Base-by-base conservation (phyloP, 64 coral and sea anemone genomes). In the Stichodactyla mertensii region DNA sequence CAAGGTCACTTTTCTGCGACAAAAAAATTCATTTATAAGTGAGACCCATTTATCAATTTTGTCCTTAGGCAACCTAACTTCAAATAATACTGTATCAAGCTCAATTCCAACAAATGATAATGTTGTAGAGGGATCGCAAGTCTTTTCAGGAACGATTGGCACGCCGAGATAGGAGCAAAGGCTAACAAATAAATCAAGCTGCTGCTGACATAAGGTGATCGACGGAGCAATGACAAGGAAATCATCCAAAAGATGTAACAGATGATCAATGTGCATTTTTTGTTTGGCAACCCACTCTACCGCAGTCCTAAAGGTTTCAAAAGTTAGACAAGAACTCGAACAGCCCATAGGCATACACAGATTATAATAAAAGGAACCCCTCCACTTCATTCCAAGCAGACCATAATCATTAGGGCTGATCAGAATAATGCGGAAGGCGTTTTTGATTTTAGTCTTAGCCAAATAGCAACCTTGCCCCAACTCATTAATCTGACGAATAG, bases 221-320 rank as follows among this genome's bases (percentile, higher is more conserved):
- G 88, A 54, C 0, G 16, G 14, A 2, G 14, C 51, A 54, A 27
- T 36, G 9, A 89, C 55, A 19, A 89, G 61, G 51, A 82, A 89
- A 82, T 89, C 88, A 71, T 82, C 88, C 0, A 89, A 36, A 0
- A 89, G 11, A 69, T 89, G 88, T 5, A 89, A 52, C 19, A 89
- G 15, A 66, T 82, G 60, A 16, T 51, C 12, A 87, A 91, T 86
- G 7, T 67, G 8, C 14, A 87, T 27, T 0, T 91, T 58, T 1
- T 51, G 78, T 55, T 87, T 19, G 77, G 90, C 90, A 87, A 87
- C 54, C 91, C 91, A 92, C 51, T 92, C 80, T 26, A 88, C 54
- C 18, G 67, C 86, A 87, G 86, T 71, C 16, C 59, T 67, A 71
- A 86, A 69, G 4, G 26, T 52, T 52, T 86, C 85, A 54, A 86